phyloP scores from a whole-genome alignment of 2,113 vertebrate genomes.

The Falcunculus frontatus region DNA sequence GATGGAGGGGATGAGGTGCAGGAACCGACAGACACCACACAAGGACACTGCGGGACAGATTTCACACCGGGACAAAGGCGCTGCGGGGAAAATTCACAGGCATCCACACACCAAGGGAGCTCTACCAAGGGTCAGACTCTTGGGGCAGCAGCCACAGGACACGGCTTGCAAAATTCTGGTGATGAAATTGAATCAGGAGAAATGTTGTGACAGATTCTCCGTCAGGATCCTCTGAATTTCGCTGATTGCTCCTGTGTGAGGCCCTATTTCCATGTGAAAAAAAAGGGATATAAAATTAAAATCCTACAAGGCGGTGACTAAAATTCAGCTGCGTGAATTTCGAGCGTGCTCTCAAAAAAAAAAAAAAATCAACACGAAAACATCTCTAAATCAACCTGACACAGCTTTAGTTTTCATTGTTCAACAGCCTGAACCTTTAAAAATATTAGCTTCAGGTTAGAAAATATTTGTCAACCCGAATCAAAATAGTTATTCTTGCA shows the following conservation, averaged over 20 bases:
- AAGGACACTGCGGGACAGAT: not conserved
- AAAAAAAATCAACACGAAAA: not conserved
- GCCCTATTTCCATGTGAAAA: not conserved
- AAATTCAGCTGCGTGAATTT: not conserved
- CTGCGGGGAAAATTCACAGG: not conserved
- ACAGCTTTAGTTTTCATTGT: not conserved
- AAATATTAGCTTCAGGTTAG: not conserved
- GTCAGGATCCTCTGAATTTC: not conserved
- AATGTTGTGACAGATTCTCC: not conserved
- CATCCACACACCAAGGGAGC: not conserved
- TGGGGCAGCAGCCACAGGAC: not conserved
- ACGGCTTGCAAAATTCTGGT: not conserved
- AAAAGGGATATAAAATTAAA: not conserved
- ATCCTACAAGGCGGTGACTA: not conserved
- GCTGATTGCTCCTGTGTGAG: not conserved
- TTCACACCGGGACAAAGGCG: not conserved
- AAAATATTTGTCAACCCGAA: conserved; percentile 37
- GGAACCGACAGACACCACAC: not conserved
- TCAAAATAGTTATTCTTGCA: not conserved
- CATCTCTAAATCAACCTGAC: not conserved
- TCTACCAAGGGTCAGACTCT: not conserved
- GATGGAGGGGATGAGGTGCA: not conserved
- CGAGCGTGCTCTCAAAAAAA: not conserved
- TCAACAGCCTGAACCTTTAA: not conserved
- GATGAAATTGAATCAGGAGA: rapidly evolving